Conservation (phyloP, 1,140 invertebrate species). For the Brachionus rotundiformis region DNA sequence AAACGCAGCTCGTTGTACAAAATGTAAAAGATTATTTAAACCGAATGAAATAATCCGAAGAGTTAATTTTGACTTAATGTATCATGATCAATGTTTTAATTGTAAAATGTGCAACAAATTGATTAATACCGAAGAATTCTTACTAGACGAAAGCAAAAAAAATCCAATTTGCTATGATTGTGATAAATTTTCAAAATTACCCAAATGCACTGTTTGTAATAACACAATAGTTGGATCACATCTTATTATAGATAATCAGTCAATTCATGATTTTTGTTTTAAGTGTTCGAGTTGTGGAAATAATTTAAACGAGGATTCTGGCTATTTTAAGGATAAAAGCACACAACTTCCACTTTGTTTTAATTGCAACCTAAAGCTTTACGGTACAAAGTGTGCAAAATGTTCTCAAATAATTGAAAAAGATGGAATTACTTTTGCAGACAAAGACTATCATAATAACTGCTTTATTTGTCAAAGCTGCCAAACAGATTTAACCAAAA, state of each 20-base stretch:
- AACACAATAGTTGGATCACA: neutral
- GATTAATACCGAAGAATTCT: neutral
- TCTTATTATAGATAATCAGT: neutral
- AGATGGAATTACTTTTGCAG: constrained; percentile 38
- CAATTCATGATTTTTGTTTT: neutral
- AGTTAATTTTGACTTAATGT: constrained; percentile 21
- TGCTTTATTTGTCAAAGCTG: constrained; percentile 35
- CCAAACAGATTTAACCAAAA: neutral
- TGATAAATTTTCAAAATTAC: neutral
- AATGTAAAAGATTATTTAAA: constrained; percentile 29
- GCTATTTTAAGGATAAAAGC: neutral
- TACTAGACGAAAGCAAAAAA: neutral
- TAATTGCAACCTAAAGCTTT: neutral
- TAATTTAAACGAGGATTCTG: neutral
- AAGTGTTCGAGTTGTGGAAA: constrained; percentile 7
- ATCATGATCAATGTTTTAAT: constrained; percentile 26
- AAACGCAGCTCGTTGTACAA: constrained; percentile 5
- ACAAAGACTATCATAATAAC: constrained; percentile 6
- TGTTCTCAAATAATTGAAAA: constrained; percentile 24
- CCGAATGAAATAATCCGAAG: neutral
- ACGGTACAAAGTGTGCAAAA: constrained; percentile 12
- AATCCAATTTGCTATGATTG: constrained; percentile 16
- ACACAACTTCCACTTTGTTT: neutral
- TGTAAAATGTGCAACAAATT: neutral
- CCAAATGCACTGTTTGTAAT: constrained; percentile 24